A percentile compares a stretch with the other conserved stretches of the same genome.
Conservation (phyloP, 2,888 invertebrate species). For the Polietes domitor region DNA sequence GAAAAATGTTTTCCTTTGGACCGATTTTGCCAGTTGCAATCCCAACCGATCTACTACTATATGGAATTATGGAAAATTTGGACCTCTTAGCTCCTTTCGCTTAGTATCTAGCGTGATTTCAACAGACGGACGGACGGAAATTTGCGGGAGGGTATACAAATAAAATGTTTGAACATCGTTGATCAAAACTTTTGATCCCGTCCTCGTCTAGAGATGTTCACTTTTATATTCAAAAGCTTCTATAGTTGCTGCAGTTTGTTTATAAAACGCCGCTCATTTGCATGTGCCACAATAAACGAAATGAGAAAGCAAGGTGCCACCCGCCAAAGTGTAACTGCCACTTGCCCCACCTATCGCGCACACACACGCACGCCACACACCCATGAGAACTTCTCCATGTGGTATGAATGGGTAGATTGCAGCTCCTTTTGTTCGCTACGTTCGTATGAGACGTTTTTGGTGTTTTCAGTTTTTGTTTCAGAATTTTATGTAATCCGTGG, state of each 20-base stretch:
- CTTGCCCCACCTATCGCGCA: not conserved
- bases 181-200: no score
- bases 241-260: slow-evolving; percentile 10
- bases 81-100: no score
- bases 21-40: no score
- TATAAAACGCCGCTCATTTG: slow-evolving; percentile 34
- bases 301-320: not conserved
- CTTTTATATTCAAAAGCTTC: slow-evolving; percentile 7
- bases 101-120: no score
- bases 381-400: not conserved
- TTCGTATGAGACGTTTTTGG: not conserved
- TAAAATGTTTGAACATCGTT: no score
- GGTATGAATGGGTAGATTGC: not conserved
- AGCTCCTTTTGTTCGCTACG: not conserved
- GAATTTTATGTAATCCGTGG: slow-evolving; percentile 32
- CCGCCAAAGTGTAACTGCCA: not conserved
- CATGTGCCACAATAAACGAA: slow-evolving; percentile 33
- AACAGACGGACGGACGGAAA: no score
- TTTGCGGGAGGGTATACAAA: no score
- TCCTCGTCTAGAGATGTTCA: not conserved
- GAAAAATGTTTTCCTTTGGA: no score
- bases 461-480: not conserved
- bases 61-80: no score
- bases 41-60: no score
- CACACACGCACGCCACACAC: not conserved